phyloP scores from a whole-genome alignment of 64 coral and sea anemone genomes.

The Pocillopora damicornis region DNA sequence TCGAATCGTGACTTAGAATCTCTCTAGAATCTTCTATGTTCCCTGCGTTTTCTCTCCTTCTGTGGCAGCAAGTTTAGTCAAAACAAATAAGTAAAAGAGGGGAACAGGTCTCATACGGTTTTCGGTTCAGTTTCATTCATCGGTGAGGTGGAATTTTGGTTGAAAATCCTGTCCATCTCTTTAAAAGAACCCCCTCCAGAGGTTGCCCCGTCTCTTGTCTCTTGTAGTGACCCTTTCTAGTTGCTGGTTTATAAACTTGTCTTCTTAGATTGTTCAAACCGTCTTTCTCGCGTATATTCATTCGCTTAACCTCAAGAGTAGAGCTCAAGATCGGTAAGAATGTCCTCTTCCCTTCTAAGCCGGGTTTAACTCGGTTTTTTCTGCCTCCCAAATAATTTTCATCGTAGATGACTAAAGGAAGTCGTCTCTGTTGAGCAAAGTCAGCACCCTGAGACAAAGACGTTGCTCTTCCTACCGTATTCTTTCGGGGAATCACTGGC shows the following conservation, averaged over 20 bases:
- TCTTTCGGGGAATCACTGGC: slow-evolving; percentile 3
- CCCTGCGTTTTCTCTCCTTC: too few species aligned
- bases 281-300: slow-evolving; percentile 17
- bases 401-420: slow-evolving; percentile 21
- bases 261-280: neutral
- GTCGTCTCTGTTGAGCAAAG: neutral
- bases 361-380: neutral
- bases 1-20: too few species aligned
- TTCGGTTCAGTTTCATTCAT: neutral
- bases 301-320: slow-evolving; percentile 13
- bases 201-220: neutral
- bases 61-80: too few species aligned
- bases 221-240: neutral
- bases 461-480: neutral
- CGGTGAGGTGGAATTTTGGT: neutral
- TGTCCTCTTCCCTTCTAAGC: neutral
- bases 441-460: neutral
- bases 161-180: neutral
- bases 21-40: too few species aligned
- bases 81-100: too few species aligned
- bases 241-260: neutral
- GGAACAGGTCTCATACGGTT: neutral
- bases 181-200: neutral
- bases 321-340: neutral
- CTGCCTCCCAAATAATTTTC: neutral